Evolutionary conservation across 2,113 vertebrate genomes (phyloP), one percentile per base, ranked within the genome.

Genomic region (Xerus inauris): DNA sequence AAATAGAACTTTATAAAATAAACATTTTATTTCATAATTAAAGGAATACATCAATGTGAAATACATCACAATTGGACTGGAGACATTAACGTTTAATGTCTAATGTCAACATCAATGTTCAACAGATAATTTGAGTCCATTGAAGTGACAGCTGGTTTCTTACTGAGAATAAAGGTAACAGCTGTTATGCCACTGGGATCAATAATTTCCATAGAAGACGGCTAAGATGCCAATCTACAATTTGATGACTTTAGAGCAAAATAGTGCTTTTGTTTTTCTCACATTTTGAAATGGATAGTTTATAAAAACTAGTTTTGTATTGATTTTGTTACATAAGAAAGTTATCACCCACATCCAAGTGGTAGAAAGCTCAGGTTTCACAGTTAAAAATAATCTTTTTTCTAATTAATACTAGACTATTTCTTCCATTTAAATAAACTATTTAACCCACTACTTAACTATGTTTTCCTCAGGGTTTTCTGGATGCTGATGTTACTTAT

Each of bases 401-500:
- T 95, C 94, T 96, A 94, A 95, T 97, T 96, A 96, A 96, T 96
- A 87, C 35, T 38, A 47, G n/a, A 47, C 49, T 81, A 73, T 97
- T 97, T 94, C 83, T 96, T 94, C 83, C 89, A 97, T 71, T 91
- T 87, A 96, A 97, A 97, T 93, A 89, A 54, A 47, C 88, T 87
- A 90, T 54, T 97, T 67, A 91, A 93, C 87, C 40, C 83, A 76
- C 22, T 80, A 45, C 7, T 96, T 92, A 97, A 67, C 42, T 42
- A 51, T 82, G 59, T 82, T 97, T 64, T 94, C 79, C 93, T 96
- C 80, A 20, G 97, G 94, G 94, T 94, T 96, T 97, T 87, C 91
- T 95, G 54, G 92, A 65, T 96, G 81, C 22, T 90, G 4, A 0
- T 92, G 81, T 91, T 84, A 89, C 84, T 97, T 94, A 95, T 96